Percentiles rank a stretch among this genome's conserved stretches.
These are phyloP conservation scores for Darevskia nairensis DNA, from an alignment of 2,797 vertebrate genomes.

Conservation along the genomic window DNA sequence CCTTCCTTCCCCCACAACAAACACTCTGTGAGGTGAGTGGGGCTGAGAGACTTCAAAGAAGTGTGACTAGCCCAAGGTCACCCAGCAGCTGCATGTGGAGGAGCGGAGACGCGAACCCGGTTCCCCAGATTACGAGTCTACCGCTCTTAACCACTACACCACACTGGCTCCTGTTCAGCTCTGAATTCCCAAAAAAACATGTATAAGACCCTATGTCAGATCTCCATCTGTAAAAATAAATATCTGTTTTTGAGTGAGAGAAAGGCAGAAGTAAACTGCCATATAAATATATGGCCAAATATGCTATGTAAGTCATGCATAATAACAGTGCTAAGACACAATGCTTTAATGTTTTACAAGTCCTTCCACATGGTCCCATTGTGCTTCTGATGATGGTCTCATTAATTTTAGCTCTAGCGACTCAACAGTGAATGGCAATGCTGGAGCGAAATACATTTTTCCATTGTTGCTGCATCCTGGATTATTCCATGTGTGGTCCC, in stretches of 20 bases:
- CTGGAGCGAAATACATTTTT: background rate
- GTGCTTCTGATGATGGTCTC: background rate
- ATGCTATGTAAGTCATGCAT: background rate
- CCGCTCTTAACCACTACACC: no score
- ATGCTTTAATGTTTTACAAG: background rate
- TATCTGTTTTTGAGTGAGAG: no score
- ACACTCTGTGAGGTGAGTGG: no score
- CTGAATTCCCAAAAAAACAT: background rate
- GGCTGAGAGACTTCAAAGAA: no score
- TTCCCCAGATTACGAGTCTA: no score
- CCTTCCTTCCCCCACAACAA: no score
- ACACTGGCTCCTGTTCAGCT: background rate
- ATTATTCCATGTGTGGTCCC: background rate
- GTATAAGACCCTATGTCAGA: background rate
- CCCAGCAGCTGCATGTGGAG: no score
- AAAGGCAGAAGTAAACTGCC: background rate
- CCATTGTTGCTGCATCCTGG: background rate
- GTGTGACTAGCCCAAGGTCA: no score
- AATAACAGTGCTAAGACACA: background rate
- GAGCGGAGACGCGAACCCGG: no score
- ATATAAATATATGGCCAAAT: background rate
- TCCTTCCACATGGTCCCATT: background rate
- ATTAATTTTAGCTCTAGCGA: background rate
- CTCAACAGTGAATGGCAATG: background rate
- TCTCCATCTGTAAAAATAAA: background rate